Evolutionary conservation across 2,888 invertebrate genomes (phyloP).

Genomic region (Lasioglossum villosulum): DNA sequence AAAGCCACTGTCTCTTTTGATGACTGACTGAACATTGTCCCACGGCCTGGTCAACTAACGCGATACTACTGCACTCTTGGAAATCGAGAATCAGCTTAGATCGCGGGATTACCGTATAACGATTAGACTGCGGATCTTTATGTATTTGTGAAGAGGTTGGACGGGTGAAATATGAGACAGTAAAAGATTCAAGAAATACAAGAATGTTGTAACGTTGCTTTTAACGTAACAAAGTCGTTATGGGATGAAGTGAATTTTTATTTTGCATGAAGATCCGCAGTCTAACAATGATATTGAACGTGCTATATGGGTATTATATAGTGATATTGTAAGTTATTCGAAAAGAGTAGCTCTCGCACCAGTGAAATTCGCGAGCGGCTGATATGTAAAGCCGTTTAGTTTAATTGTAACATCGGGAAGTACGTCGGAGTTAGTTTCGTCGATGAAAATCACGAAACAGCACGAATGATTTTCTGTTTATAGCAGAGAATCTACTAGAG

Average conservation of each 20-base stretch:
- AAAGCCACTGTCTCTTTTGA: not conserved
- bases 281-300: not conserved
- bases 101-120: no score
- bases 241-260: no score
- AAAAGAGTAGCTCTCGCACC: not conserved
- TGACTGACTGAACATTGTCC: not conserved
- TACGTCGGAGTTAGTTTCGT: not conserved
- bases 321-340: slow-evolving; percentile 4
- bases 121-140: no score
- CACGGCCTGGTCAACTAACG: not conserved
- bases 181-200: no score
- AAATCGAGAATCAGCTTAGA: not conserved
- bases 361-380: not conserved
- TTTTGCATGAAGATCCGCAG: no score
- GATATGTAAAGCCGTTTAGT: slow-evolving; percentile 4
- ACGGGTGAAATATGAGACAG: no score
- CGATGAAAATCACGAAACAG: not conserved
- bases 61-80: not conserved
- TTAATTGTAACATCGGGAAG: not conserved
- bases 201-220: no score
- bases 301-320: slow-evolving; percentile 2
- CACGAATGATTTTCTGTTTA: not conserved
- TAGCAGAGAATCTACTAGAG: no score
- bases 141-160: no score
- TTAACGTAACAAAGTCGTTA: no score